Base-by-base conservation (phyloP, 2,888 invertebrate species). In the Morpho helenor region DNA sequence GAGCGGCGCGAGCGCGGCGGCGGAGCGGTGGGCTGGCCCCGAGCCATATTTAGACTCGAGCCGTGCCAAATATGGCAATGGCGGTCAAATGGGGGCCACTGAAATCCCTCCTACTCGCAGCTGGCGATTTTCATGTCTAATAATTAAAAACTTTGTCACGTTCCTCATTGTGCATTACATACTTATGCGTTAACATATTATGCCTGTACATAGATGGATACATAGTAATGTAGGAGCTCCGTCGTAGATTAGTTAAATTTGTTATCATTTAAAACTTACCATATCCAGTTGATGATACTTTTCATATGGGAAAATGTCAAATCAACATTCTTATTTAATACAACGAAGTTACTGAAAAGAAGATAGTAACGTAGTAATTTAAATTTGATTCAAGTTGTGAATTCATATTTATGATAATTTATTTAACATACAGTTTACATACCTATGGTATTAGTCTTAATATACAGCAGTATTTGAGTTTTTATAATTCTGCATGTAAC, bases 21-120 rank as follows among this genome's bases (percentile, higher is more conserved):
- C 76, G 79, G 87, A 85, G 92, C 92, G 92, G 93, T 92, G 94
- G 92, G 92, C 92, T 85, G 92, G 91, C 93, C 94, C 93, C 93
- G 92, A 92, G 92, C 95, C 95, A 94, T 95, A 95, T 95, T 95
- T 95, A 95, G 95, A 94, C 93, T 91, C 93, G 92, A 91, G 91
- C 93, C 93, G 91, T 94, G 91, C 95, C 95, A 93, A 95, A 95
- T 95, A 95, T 93, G 95, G 95, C 91, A 93, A 79, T 93, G 92
- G 92, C 93, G 92, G 92, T 93, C 95, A 93, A 94, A 94, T 93
- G 94, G 93, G 94, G 95, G 91, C 92, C 94, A 93, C 93, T 92
- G 92, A 93, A 93, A 94, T 94, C 94, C 94, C 94, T 94, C 94
- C 93, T 93, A 84, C 88, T 83, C 79, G 84, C 87, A 85, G 79